Base-by-base conservation (phyloP, 2,888 invertebrate genomes). In the Tryphoninae sp. region DNA sequence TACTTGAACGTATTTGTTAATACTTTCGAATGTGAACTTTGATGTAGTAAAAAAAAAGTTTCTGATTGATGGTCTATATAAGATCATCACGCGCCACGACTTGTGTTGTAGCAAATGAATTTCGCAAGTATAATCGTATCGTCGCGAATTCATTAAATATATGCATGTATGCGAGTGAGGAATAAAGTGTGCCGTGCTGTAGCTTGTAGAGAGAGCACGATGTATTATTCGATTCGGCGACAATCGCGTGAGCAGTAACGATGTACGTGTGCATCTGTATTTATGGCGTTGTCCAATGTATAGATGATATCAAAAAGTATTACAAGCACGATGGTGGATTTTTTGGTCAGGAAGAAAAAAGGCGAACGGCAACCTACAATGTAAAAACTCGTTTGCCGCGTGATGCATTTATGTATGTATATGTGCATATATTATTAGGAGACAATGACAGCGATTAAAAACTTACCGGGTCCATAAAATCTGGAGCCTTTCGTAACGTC, bases 391-490 rank as follows among this genome's bases (percentile, higher is more conserved):
- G 33, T 33, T 33, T 2, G 58, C 13, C 33, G 40, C 6, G 62
- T 58, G 58, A 65, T 61, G 4, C 33, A 11, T 62, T 11, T 0
- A 19, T 16, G 33, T 45, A 73, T 19, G 19, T 74, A 69, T 33
- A 33, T 0, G 33, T 33, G 33, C 33, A 33, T 33, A 33, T 33
- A 33, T 33, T 33, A 33, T 51, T 7, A n/a, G 16, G n/a, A 4
- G 19, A 22, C 9, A 13, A 58, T n/a, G 8, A 55, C 9, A 16
- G 16, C 8, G 19, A 73, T 8, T 8, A 19, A 23, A 33, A 51
- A 64, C 84, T 91, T 93, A 98, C 98, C 98, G 92, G 98, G 98
- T 23, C 98, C 98, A 92, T 99, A 99, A 92, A 98, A 98, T 84
- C 95, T 94, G 89, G 96, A 96, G 80, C 98, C 98, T 90, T 95